These are phyloP conservation scores for Suricata suricatta DNA, from an alignment of 2,113 vertebrate species.

Conservation along the genomic window DNA sequence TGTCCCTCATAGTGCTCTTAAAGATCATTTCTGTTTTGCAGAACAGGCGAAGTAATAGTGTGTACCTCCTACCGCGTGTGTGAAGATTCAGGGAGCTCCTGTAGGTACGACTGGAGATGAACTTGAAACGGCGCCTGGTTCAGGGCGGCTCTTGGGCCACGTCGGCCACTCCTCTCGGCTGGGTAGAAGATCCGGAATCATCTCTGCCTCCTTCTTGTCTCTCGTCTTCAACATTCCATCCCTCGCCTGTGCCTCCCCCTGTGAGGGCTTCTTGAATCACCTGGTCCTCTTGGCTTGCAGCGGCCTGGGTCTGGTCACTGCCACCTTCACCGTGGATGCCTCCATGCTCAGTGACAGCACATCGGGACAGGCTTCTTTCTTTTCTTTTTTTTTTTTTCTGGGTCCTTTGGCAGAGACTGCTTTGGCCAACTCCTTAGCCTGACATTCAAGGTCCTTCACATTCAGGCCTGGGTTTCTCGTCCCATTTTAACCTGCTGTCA, in stretches of 20 bases:
- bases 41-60: no score
- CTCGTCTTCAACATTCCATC: background rate
- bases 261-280: background rate
- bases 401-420: background rate
- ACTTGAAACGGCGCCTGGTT: rapidly evolving
- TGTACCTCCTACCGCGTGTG: no score
- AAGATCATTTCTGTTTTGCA: background rate
- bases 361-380: rapidly evolving
- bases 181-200: background rate
- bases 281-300: background rate
- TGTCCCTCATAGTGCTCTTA: background rate
- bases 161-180: no score
- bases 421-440: background rate
- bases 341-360: no score
- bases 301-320: rapidly evolving
- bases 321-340: rapidly evolving
- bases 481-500: background rate
- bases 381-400: background rate
- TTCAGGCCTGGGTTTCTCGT: background rate
- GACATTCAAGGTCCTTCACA: background rate
- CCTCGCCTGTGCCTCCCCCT: no score
- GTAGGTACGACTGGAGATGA: rapidly evolving
- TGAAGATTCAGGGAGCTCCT: background rate
- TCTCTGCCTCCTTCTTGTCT: background rate
- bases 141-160: rapidly evolving